These are phyloP conservation scores for Halyomorpha halys DNA, from an alignment of 1,140 invertebrate genomes.

Conservation along the genomic window DNA sequence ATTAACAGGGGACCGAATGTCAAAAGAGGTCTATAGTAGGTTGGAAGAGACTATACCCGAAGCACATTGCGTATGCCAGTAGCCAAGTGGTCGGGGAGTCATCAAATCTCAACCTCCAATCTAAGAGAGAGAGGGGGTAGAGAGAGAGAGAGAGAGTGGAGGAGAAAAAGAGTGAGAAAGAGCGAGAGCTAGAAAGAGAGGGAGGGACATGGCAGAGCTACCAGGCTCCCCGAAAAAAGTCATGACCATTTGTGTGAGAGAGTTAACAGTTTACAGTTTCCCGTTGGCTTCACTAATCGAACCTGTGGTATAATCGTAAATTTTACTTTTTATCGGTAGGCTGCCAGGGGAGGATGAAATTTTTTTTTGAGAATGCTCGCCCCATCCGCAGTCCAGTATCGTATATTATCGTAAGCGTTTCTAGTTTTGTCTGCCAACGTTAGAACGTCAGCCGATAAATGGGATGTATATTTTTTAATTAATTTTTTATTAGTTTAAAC, in stretches of 20 bases:
- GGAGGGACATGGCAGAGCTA: neutral
- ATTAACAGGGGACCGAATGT: no score
- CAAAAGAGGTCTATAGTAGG: neutral
- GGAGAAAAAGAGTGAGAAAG: neutral
- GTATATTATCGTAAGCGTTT: no score
- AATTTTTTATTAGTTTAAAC: no score
- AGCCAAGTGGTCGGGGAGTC: conserved; percentile 15
- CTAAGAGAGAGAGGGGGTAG: neutral
- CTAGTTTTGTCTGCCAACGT: no score
- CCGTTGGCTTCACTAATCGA: conserved; percentile 9
- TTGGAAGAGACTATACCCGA: neutral
- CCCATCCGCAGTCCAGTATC: no score
- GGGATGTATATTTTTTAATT: no score
- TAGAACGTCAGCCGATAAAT: no score
- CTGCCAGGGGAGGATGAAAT: no score
- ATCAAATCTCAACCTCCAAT: conserved; percentile 7
- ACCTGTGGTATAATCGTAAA: conserved; percentile 5
- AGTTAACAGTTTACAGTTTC: conserved; percentile 7
- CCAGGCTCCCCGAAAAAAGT: conserved; percentile 8
- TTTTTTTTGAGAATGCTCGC: no score
- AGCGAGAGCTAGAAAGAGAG: neutral
- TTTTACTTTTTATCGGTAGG: neutral
- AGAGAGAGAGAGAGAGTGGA: neutral
- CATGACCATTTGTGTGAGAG: conserved; percentile 9
- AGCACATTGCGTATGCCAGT: conserved; percentile 13